Percentiles rank a stretch among this genome's conserved stretches.
Conservation (phyloP, 2,888 invertebrate genomes). For the Leptopterna dolabrata region DNA sequence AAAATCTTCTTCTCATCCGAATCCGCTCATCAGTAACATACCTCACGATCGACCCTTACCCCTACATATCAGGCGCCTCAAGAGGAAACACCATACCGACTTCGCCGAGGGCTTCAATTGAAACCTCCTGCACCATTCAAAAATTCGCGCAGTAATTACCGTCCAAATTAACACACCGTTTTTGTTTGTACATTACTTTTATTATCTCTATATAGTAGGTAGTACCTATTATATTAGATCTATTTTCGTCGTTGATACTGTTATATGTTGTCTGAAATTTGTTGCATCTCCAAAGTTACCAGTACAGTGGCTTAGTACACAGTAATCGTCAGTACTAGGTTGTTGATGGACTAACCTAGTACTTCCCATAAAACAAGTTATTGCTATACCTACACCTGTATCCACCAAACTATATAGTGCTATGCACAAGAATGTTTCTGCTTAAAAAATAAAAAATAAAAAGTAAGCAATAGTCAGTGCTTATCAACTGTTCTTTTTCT, state of each 20-base stretch:
- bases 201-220: no score
- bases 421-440: not conserved
- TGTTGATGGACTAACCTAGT: not conserved
- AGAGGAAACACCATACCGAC: conserved; percentile 1
- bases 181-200: no score
- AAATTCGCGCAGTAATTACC: no score
- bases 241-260: no score
- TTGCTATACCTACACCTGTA: not conserved
- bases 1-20: not conserved
- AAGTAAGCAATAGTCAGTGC: no score
- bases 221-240: no score
- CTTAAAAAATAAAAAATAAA: not conserved
- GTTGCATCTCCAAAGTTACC: not conserved
- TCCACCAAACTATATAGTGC: not conserved
- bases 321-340: not conserved
- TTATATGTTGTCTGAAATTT: not conserved
- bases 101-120: not conserved
- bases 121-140: no score
- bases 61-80: not conserved
- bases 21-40: not conserved
- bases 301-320: not conserved
- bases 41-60: no score
- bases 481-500: no score
- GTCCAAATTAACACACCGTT: no score
- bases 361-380: not conserved